A percentile compares a stretch with the other conserved stretches of the same genome.
These are phyloP conservation scores for Philonicus albiceps DNA, from an alignment of 2,888 invertebrate species.

Conservation along the genomic window DNA sequence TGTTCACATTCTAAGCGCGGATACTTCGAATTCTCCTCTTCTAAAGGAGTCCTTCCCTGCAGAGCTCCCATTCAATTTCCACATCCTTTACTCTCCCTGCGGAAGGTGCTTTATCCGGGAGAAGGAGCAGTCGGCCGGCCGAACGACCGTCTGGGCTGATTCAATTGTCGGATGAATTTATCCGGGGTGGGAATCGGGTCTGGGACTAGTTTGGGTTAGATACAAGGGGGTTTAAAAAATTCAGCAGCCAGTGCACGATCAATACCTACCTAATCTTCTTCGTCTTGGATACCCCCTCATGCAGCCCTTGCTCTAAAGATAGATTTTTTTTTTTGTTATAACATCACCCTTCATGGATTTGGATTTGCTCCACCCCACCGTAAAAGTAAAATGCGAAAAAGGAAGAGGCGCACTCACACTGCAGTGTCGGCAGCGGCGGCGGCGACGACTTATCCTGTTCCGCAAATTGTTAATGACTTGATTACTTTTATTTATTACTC, in stretches of 20 bases:
- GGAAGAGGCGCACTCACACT: neutral
- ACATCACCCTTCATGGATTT: neutral
- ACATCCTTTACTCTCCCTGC: neutral
- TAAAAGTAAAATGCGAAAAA: neutral
- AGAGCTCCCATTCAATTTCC: neutral
- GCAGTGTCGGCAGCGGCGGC: neutral
- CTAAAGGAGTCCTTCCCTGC: neutral
- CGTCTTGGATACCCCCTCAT: neutral
- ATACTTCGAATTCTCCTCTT: neutral
- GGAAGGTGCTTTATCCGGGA: neutral
- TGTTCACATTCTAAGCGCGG: slow-evolving; percentile 17
- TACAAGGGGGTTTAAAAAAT: slow-evolving; percentile 7
- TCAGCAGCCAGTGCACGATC: slow-evolving; percentile 30
- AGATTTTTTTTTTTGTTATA: neutral
- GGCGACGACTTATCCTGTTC: neutral
- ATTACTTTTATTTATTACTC: slow-evolving; percentile 24
- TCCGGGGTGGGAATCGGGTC: neutral
- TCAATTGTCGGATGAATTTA: slow-evolving; percentile 26
- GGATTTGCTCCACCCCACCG: neutral
- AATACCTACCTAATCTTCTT: slow-evolving; percentile 24
- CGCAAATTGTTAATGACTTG: slow-evolving; percentile 20
- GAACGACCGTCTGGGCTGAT: slow-evolving; percentile 25
- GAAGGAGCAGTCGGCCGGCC: neutral
- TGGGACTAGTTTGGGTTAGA: neutral
- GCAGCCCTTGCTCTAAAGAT: neutral